Evolutionary conservation across 2,888 invertebrate genomes (phyloP).

Genomic region (Globia sparganii): DNA sequence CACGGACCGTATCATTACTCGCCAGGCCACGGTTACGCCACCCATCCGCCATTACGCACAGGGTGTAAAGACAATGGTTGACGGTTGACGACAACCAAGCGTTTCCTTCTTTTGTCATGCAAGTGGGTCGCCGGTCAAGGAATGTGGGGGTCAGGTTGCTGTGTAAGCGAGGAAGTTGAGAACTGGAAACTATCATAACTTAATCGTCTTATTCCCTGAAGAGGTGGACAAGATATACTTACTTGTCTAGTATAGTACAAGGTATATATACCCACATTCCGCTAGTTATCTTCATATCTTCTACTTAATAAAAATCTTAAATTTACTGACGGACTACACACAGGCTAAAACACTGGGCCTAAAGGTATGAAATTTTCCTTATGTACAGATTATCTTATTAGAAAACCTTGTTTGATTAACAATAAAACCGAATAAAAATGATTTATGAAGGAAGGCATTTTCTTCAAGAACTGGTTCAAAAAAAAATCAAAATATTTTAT

Average conservation of each 20-base stretch:
- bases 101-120: conserved; percentile 64
- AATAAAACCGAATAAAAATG: neutral
- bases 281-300: no score
- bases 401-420: no score
- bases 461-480: no score
- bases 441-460: neutral
- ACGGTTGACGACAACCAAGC: conserved; percentile 44
- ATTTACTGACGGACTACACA: no score
- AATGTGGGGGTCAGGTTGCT: conserved; percentile 44
- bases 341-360: no score
- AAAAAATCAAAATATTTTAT: no score
- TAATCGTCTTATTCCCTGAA: no score
- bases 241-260: neutral
- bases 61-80: conserved; percentile 57
- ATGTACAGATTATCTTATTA: no score
- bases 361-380: no score
- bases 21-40: conserved; percentile 40
- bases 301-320: no score
- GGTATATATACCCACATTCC: no score
- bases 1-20: conserved; percentile 30
- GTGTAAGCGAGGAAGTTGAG: conserved; percentile 35
- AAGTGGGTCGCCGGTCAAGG: conserved; percentile 64
- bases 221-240: no score
- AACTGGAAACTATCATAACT: neutral
- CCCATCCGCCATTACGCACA: conserved; percentile 52